Evolutionary conservation across 2,888 invertebrate genomes (phyloP).

Genomic region (Drosophila demipolita): DNA sequence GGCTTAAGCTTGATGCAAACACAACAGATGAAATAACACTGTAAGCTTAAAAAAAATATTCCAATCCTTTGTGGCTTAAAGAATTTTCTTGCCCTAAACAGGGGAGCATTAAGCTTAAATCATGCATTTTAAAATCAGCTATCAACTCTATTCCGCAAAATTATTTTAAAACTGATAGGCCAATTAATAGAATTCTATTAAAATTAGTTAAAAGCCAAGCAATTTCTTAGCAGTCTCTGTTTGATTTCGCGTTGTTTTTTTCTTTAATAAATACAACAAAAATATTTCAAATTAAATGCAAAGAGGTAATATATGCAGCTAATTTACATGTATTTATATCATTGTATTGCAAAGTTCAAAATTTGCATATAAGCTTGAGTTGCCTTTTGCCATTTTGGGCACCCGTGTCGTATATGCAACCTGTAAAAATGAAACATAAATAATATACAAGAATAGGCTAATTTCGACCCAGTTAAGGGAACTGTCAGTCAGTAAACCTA

Average conservation of each 20-base stretch:
- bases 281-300: neutral
- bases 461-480: neutral
- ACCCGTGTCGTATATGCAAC: slow-evolving; percentile 30
- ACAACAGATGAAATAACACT: neutral
- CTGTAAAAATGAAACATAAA: neutral
- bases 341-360: neutral
- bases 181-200: neutral
- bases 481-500: slow-evolving; percentile 1
- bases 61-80: neutral
- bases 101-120: neutral
- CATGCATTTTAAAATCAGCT: neutral
- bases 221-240: neutral
- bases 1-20: neutral
- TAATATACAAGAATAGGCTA: too few relatives aligned
- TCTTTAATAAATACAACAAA: neutral
- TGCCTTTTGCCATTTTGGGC: neutral
- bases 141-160: neutral
- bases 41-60: neutral
- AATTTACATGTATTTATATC: neutral
- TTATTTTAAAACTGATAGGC: neutral
- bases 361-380: neutral
- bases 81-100: slow-evolving; percentile 1
- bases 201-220: neutral
- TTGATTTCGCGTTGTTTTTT: neutral
- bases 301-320: neutral